Evolutionary conservation across 2,888 invertebrate genomes (phyloP).

Genomic region (Cryptosula pallasiana): DNA sequence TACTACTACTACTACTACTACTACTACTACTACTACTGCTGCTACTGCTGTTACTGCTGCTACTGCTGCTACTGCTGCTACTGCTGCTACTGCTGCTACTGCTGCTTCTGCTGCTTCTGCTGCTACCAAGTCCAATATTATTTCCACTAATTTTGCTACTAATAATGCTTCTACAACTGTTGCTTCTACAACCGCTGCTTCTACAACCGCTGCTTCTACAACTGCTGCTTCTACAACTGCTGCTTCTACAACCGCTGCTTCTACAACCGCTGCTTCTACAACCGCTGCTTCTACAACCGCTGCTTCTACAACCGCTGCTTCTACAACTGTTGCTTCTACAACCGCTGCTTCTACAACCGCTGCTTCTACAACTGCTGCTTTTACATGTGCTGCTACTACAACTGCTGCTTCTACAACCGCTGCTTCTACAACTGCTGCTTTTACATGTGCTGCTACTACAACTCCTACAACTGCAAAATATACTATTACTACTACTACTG

Average conservation of each 20-base stretch:
- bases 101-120: slow-evolving; percentile 23
- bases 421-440: no score
- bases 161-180: slow-evolving; percentile 26
- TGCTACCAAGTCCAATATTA: slow-evolving; percentile 24
- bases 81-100: slow-evolving; percentile 22
- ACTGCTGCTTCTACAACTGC: slow-evolving; percentile 24
- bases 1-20: neutral
- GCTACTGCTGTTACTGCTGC: neutral
- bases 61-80: slow-evolving; percentile 14
- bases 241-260: slow-evolving; percentile 25
- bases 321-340: slow-evolving; percentile 22
- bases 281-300: slow-evolving; percentile 26
- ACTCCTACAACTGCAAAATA: no score
- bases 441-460: no score
- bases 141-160: slow-evolving; percentile 25
- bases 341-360: slow-evolving; percentile 23
- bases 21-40: slow-evolving; percentile 10
- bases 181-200: slow-evolving; percentile 21
- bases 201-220: slow-evolving; percentile 25
- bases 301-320: slow-evolving; percentile 25
- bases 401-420: no score
- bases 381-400: no score
- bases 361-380: slow-evolving; percentile 24
- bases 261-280: slow-evolving; percentile 24
- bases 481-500: no score